phyloP scores from a whole-genome alignment of 2,888 invertebrate species.

The Leptopilina syphax region DNA sequence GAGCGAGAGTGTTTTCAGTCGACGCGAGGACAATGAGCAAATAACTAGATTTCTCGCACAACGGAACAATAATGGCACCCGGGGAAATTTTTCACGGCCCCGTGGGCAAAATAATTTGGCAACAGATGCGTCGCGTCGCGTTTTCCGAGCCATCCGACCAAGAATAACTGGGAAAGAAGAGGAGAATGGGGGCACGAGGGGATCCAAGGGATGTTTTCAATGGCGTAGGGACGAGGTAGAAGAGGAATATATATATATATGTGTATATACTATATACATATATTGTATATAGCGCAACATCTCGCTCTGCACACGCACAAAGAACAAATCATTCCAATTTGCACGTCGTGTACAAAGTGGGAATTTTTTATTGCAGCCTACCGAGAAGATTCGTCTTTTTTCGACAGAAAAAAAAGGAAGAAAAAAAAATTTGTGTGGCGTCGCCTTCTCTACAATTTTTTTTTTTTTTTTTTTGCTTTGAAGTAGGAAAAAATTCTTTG shows the following conservation, averaged over 20 bases:
- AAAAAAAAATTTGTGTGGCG: neutral
- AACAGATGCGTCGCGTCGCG: slow-evolving; percentile 74
- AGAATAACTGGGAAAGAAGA: slow-evolving; percentile 68
- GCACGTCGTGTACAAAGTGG: slow-evolving; percentile 39
- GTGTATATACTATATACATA: slow-evolving; percentile 5
- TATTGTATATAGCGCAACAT: slow-evolving; percentile 8
- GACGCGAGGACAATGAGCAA: slow-evolving; percentile 67
- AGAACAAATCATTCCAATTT: slow-evolving; percentile 40
- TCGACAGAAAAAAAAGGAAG: slow-evolving; percentile 27
- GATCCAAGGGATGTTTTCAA: slow-evolving; percentile 47
- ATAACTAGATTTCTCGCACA: slow-evolving; percentile 73
- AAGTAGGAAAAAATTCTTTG: slow-evolving; percentile 32
- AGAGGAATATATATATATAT: neutral
- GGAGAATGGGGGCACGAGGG: slow-evolving; percentile 55
- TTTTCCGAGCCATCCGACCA: slow-evolving; percentile 75
- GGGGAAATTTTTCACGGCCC: slow-evolving; percentile 75
- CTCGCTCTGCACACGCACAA: slow-evolving; percentile 39
- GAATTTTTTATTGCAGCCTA: slow-evolving; percentile 39
- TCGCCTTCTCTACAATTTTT: slow-evolving; percentile 30
- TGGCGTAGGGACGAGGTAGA: slow-evolving; percentile 46
- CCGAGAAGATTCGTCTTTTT: slow-evolving; percentile 40
- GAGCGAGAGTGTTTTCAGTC: slow-evolving; percentile 50
- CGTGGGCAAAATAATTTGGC: slow-evolving; percentile 76
- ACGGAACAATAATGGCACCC: slow-evolving; percentile 73
- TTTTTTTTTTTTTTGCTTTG: slow-evolving; percentile 30